A percentile compares a stretch with the other conserved stretches of the same genome.
phyloP scores from a whole-genome alignment of 2,888 invertebrate genomes.

The Drosophila subsilvestris region DNA sequence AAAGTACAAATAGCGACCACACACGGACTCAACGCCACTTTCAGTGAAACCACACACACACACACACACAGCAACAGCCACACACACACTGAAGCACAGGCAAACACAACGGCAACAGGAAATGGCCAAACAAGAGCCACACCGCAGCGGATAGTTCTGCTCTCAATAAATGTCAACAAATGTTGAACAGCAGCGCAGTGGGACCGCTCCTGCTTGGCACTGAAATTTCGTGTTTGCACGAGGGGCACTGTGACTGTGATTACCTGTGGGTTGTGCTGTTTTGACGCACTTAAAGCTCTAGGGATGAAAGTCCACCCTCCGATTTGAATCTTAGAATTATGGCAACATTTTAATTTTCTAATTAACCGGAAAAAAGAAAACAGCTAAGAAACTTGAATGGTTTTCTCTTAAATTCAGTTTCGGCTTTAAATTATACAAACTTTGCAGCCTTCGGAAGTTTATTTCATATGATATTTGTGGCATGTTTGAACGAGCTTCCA shows the following conservation, averaged over 20 bases:
- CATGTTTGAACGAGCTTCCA: too few relatives aligned
- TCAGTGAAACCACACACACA: background rate
- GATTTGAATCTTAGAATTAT: too few relatives aligned
- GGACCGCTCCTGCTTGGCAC: background rate
- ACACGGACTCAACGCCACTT: background rate
- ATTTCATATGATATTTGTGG: too few relatives aligned
- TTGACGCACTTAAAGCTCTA: background rate
- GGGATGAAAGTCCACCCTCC: background rate
- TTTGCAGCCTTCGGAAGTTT: too few relatives aligned
- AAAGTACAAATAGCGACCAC: background rate
- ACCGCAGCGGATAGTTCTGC: slow-evolving; percentile 57
- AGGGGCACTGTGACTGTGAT: background rate
- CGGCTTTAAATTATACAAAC: too few relatives aligned
- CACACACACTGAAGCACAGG: slow-evolving; percentile 15
- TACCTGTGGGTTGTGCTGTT: background rate
- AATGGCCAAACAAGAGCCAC: slow-evolving; percentile 46
- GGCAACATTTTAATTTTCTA: too few relatives aligned
- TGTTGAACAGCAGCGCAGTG: slow-evolving; percentile 17
- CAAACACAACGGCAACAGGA: slow-evolving; percentile 18
- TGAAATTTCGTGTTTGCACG: background rate
- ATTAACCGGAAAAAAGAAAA: too few relatives aligned
- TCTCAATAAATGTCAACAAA: slow-evolving; percentile 71
- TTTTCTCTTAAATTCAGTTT: too few relatives aligned
- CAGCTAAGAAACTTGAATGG: too few relatives aligned
- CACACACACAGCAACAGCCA: slow-evolving; percentile 31